Conservation (phyloP, 2,113 vertebrate genomes). For the Anser cygnoides region DNA sequence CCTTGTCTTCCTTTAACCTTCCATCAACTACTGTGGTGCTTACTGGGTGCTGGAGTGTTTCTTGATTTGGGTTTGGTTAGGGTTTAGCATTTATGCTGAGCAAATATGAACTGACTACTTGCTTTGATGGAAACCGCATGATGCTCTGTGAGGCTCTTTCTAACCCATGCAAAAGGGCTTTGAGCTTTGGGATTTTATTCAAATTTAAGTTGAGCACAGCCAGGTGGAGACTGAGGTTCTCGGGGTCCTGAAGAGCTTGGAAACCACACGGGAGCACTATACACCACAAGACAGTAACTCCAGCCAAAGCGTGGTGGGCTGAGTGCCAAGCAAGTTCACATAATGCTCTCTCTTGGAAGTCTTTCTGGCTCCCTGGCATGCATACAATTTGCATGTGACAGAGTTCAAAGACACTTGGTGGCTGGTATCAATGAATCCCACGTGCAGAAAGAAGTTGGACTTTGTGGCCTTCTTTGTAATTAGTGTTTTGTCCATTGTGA, state of each 20-base stretch:
- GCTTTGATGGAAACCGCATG: background rate
- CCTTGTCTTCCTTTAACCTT: background rate
- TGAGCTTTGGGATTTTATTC: background rate
- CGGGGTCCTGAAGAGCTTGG: background rate
- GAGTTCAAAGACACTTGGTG: background rate
- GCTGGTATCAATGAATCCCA: background rate
- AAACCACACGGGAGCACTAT: background rate
- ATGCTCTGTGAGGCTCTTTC: background rate
- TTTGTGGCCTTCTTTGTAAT: background rate
- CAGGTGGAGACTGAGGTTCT: background rate
- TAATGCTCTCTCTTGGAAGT: background rate
- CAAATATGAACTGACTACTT: conserved; percentile 1
- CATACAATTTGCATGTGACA: background rate
- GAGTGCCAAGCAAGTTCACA: background rate
- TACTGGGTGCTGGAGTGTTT: background rate
- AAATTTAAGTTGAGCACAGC: background rate
- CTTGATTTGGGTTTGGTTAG: background rate
- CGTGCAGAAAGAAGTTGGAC: background rate
- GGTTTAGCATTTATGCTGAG: background rate
- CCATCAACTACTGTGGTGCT: background rate
- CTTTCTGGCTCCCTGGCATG: background rate
- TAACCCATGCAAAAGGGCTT: conserved; percentile 13
- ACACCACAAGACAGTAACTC: background rate
- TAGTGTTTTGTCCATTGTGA: rapidly evolving
- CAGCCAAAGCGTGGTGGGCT: background rate